phyloP scores from a whole-genome alignment of 2,113 vertebrate genomes.

The Lycaon pictus region DNA sequence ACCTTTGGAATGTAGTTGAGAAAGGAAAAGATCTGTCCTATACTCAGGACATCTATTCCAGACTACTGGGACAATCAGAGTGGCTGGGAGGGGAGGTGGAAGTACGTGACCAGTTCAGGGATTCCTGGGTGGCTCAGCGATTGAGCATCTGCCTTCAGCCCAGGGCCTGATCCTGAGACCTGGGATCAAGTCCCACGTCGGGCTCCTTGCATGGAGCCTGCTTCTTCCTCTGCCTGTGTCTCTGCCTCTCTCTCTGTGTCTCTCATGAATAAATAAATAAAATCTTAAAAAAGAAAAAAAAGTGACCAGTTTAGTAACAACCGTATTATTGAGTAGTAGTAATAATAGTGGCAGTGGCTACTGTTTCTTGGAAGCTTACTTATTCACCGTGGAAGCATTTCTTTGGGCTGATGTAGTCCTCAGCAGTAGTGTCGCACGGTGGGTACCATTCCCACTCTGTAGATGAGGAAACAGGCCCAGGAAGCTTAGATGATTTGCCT shows the following conservation, averaged over 20 bases:
- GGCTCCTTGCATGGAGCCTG: too few species aligned
- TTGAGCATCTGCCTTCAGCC: too few species aligned
- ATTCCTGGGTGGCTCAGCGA: too few species aligned
- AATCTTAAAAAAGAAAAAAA: too few species aligned
- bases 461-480: slow-evolving; percentile 18
- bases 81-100: background rate
- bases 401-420: background rate
- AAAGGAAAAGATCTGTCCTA: background rate
- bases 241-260: too few species aligned
- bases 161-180: too few species aligned
- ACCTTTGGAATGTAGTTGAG: slow-evolving; percentile 22
- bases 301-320: background rate
- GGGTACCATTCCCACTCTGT: background rate
- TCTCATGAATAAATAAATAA: too few species aligned
- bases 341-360: background rate
- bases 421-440: background rate
- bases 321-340: background rate
- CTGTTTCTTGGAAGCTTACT: slow-evolving; percentile 30
- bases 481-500: background rate
- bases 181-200: too few species aligned
- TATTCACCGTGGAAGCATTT: background rate
- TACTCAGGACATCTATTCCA: background rate
- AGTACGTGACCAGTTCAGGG: background rate
- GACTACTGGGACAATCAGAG: background rate
- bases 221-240: too few species aligned